These are phyloP conservation scores for Canis aureus DNA, from an alignment of 2,113 vertebrate genomes.

Conservation along the genomic window DNA sequence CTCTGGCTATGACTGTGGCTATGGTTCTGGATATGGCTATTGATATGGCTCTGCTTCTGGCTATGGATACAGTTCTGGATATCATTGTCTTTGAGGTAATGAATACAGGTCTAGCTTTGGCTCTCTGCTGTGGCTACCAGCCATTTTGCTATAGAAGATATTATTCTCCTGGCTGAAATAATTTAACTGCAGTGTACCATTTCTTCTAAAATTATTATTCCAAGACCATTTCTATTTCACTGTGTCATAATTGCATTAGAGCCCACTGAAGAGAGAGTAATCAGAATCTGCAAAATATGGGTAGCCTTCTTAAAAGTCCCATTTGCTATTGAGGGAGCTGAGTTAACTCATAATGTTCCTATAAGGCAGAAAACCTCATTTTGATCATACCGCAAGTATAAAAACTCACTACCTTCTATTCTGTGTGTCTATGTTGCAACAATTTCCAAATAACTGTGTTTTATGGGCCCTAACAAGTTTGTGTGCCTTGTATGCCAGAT, in stretches of 20 bases:
- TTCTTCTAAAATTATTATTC: background rate
- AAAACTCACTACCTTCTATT: background rate
- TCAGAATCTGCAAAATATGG: background rate
- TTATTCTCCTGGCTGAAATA: background rate
- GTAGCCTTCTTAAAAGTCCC: background rate
- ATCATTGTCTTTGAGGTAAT: background rate
- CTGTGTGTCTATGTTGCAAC: background rate
- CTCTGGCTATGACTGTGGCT: background rate
- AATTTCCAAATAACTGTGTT: background rate
- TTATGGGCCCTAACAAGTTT: background rate
- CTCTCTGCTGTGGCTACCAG: accelerated
- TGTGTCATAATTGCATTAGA: background rate
- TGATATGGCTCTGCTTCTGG: background rate
- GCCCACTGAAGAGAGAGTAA: background rate
- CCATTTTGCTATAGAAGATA: background rate
- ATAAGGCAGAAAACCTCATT: background rate
- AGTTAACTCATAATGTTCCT: background rate
- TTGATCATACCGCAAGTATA: background rate
- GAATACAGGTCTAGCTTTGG: background rate
- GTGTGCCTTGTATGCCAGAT: background rate
- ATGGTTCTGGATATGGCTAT: background rate
- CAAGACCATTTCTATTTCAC: background rate
- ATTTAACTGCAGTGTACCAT: accelerated
- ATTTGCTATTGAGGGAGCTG: background rate
- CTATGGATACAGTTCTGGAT: background rate